Base-by-base conservation (phyloP, 2,797 vertebrate genomes). In the Chelidonichthys spinosus region DNA sequence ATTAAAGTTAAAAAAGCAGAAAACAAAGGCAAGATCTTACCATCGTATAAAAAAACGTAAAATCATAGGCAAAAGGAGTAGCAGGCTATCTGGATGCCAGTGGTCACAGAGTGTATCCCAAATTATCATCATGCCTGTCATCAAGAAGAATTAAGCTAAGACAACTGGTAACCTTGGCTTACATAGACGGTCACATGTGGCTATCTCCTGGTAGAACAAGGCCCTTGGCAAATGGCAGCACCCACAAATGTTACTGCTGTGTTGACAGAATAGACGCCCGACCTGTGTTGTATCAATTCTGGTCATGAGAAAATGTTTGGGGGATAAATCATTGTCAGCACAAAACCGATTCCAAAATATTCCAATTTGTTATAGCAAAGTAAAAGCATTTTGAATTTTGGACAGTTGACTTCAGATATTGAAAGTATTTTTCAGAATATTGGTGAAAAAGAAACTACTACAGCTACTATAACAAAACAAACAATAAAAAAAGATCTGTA, bases 131-230 rank as follows among this genome's bases (percentile, higher is more conserved):
- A 61, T 60, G 55, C 79, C 85, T 86, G 76, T 89, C 87, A 83
- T 46, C 67, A 55, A 67, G 61, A 39, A 67, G 68, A 84, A 86
- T 74, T 72, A 77, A 67, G 69, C 56, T 2, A 52, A 83, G 85
- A 85, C 69, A 83, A 87, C 90, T 66, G 55, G 79, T 71, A 87
- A 82, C 84, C 84, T 79, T 89, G 88, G 80, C 80, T 85, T 72
- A 71, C 47, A 79, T 68, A 72, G 63, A 61, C 63, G 59, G 62
- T 76, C 76, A 62, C 58, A 63, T 76, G 78, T 72, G 73, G 78
- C 80, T 76, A 58, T 42, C 49, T 72, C 17, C 32, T 56, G 49
- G 74, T 36, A n/a, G 15, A n/a, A 64, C 59, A 66, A 69, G 58
- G 59, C 50, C 17, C 44, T 52, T 55, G 52, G 76, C 52, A 64